Evolutionary conservation across 2,797 vertebrate species (phyloP).

Genomic region (Ctenopoma multispine): DNA sequence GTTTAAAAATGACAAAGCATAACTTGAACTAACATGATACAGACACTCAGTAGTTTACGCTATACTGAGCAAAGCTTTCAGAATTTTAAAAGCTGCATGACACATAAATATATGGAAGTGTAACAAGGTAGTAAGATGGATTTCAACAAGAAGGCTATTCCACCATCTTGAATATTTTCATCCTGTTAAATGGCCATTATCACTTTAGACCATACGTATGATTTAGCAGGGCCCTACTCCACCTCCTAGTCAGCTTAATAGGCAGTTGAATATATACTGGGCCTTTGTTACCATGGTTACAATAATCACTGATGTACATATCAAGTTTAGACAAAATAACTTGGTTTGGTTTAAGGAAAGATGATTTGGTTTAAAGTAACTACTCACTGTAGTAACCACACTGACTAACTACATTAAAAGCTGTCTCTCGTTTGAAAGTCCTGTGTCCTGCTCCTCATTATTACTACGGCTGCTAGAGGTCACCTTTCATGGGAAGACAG

Average conservation of each 20-base stretch:
- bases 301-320: too few relatives aligned
- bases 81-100: neutral
- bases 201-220: neutral
- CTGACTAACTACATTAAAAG: neutral
- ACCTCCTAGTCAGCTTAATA: too few relatives aligned
- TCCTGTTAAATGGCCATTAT: neutral
- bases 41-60: neutral
- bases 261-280: neutral
- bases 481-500: neutral
- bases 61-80: neutral
- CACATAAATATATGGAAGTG: neutral
- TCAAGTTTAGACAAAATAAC: neutral
- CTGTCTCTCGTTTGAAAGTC: too few relatives aligned
- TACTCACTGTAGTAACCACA: neutral
- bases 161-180: neutral
- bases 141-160: neutral
- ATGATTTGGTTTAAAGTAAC: neutral
- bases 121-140: neutral
- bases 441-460: neutral
- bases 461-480: neutral
- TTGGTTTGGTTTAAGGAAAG: neutral
- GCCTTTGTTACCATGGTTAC: neutral
- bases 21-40: neutral
- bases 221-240: too few relatives aligned
- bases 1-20: neutral